Evolutionary conservation across 2,797 vertebrate species (phyloP).

Genomic region (Lithobates sylvaticus): DNA sequence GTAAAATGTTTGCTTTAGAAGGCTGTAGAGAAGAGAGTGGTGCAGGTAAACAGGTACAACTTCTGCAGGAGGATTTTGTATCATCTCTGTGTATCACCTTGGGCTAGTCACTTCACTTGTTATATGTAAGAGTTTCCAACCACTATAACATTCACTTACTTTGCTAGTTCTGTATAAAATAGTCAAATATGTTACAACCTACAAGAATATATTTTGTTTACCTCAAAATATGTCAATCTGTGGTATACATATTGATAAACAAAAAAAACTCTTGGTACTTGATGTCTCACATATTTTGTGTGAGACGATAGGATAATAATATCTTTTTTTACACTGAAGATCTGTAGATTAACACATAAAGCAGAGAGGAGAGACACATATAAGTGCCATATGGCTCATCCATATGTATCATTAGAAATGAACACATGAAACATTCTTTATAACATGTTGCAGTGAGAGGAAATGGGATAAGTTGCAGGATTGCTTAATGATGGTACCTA

Average conservation of each 20-base stretch:
- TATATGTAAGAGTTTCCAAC: too few relatives aligned
- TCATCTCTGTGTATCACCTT: too few relatives aligned
- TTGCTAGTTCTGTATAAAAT: neutral
- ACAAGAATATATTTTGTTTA: neutral
- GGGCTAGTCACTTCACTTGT: too few relatives aligned
- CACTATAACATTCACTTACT: too few relatives aligned
- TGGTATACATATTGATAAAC: slow-evolving; percentile 36
- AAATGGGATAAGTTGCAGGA: neutral
- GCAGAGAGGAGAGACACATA: neutral
- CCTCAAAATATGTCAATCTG: neutral
- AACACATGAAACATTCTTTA: neutral
- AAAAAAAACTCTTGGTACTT: neutral
- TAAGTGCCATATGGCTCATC: neutral
- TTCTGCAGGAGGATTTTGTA: too few relatives aligned
- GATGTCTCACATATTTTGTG: neutral
- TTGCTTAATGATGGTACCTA: too few relatives aligned
- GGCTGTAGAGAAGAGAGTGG: too few relatives aligned
- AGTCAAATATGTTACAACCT: neutral
- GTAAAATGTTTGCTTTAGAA: too few relatives aligned
- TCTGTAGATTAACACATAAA: neutral
- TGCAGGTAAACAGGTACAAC: too few relatives aligned
- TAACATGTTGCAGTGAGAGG: neutral
- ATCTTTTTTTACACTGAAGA: neutral
- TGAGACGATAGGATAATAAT: neutral
- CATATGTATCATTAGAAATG: neutral